These are phyloP conservation scores for Thumatha senex DNA, from an alignment of 2,888 invertebrate species.

Conservation along the genomic window DNA sequence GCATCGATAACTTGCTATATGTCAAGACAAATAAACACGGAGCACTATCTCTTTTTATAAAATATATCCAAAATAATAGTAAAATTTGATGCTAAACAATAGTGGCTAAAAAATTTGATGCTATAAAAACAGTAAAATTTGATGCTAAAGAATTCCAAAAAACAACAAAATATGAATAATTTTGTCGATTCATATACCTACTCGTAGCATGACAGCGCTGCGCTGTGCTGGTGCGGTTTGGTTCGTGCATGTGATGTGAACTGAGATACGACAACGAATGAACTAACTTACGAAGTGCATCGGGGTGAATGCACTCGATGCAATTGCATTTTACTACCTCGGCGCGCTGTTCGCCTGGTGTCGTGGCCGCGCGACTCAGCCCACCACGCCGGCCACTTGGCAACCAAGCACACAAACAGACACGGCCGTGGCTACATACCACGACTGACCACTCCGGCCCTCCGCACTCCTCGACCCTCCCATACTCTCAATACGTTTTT, in stretches of 20 bases:
- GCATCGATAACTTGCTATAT: too few species aligned
- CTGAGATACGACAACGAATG: constrained; percentile 9
- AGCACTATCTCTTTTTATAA: too few species aligned
- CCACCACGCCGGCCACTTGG: constrained; percentile 74
- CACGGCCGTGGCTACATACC: constrained; percentile 48
- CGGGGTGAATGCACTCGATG: constrained; percentile 47
- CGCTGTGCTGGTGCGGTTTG: too few species aligned
- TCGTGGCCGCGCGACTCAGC: constrained; percentile 60
- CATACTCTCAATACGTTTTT: constrained; percentile 4
- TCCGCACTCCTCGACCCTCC: constrained; percentile 17
- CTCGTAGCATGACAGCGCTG: too few species aligned
- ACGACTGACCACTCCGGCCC: constrained; percentile 38
- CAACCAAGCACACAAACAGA: constrained; percentile 64
- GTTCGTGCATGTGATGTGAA: constrained; percentile 1
- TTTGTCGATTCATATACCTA: too few species aligned
- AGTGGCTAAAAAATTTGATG: too few species aligned
- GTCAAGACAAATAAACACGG: too few species aligned
- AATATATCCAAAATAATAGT: too few species aligned
- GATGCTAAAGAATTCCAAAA: too few species aligned
- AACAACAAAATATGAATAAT: too few species aligned
- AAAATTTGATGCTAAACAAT: too few species aligned
- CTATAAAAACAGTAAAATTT: too few species aligned
- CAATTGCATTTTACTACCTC: constrained; percentile 43
- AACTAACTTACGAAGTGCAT: constrained; percentile 25
- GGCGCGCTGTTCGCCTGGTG: constrained; percentile 67